phyloP scores from a whole-genome alignment of 2,113 vertebrate genomes.

The Rhagologus leucostigma region DNA sequence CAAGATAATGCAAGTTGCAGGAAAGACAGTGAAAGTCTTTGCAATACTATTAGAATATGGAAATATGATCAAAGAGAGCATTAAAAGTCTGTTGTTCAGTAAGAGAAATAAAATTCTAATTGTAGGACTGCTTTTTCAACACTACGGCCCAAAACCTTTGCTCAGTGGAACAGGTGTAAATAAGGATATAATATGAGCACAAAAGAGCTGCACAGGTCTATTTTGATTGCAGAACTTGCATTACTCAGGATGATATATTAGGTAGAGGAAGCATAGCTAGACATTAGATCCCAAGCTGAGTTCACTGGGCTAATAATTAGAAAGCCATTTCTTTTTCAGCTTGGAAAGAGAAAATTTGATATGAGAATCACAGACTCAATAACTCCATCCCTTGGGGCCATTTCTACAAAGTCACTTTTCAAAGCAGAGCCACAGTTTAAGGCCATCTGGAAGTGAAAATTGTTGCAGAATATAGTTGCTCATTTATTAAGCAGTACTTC shows the following conservation, averaged over 20 bases:
- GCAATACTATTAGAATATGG: background rate
- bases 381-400: background rate
- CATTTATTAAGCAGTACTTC: background rate
- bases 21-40: background rate
- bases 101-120: background rate
- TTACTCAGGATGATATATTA: constrained; percentile 1
- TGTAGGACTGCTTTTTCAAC: background rate
- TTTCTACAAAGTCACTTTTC: constrained; percentile 40
- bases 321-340: background rate
- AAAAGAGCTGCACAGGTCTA: background rate
- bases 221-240: background rate
- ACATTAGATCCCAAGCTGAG: constrained; percentile 26
- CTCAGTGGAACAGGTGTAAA: background rate
- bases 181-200: background rate
- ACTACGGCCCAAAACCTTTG: background rate
- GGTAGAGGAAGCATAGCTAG: constrained; percentile 20
- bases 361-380: constrained; percentile 23
- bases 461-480: background rate
- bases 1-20: background rate
- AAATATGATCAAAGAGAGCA: background rate
- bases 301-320: constrained; percentile 23
- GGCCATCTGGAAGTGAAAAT: constrained; percentile 38
- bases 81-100: background rate
- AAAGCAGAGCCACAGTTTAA: constrained; percentile 3
- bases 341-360: constrained; percentile 14